Evolutionary conservation across 2,888 invertebrate genomes (phyloP).

Genomic region (Hirtodrosophila histrioides): DNA sequence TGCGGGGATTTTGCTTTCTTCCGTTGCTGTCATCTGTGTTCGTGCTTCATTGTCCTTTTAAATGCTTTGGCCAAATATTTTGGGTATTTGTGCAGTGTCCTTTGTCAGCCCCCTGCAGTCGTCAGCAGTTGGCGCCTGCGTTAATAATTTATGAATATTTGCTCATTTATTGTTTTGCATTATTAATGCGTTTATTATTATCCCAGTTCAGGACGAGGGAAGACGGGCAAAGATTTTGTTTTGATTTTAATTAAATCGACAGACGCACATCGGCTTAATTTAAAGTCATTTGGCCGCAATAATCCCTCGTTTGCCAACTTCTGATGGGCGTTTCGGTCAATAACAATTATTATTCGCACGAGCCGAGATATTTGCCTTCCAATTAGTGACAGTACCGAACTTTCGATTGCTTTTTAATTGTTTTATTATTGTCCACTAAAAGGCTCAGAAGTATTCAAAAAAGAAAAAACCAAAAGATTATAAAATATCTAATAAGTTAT

Average conservation of each 20-base stretch:
- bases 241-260: constrained; percentile 81
- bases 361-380: constrained; percentile 5
- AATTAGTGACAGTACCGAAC: constrained; percentile 16
- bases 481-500: no score
- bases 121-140: constrained; percentile 45
- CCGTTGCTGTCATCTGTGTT: constrained; percentile 56
- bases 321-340: neutral
- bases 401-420: constrained; percentile 1
- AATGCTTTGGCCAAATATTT: constrained; percentile 80
- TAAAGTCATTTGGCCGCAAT: constrained; percentile 68
- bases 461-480: no score
- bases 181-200: constrained; percentile 79
- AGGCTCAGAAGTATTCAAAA: no score
- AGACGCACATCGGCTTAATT: constrained; percentile 71
- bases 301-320: constrained; percentile 55
- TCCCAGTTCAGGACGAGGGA: constrained; percentile 28
- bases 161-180: constrained; percentile 80
- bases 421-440: neutral
- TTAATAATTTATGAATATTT: constrained; percentile 81
- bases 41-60: constrained; percentile 79
- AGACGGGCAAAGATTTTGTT: constrained; percentile 67
- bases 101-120: constrained; percentile 48
- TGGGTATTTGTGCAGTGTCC: constrained; percentile 68
- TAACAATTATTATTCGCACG: constrained; percentile 22
- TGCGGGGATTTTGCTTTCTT: constrained; percentile 80